phyloP scores from a whole-genome alignment of 2,888 invertebrate genomes.

The Griposia aprilina region DNA sequence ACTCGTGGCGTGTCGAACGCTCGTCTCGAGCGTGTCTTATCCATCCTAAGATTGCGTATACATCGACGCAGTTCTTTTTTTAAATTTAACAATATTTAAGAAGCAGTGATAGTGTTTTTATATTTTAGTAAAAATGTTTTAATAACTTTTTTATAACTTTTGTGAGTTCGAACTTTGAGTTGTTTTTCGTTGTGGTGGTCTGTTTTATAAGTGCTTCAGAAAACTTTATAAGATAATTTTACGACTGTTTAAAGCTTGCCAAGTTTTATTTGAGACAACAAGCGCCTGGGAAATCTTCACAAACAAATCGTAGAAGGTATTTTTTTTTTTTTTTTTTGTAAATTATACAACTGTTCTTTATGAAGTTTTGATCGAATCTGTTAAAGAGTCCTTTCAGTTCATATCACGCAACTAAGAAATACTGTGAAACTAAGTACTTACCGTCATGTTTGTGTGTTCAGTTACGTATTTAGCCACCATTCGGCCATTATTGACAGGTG shows the following conservation, averaged over 20 bases:
- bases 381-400: not conserved
- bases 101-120: constrained; percentile 34
- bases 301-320: constrained; percentile 5
- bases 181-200: constrained; percentile 9
- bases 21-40: constrained; percentile 61
- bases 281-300: constrained; percentile 1
- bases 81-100: not conserved
- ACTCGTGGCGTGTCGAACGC: constrained; percentile 67
- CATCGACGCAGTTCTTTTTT: constrained; percentile 15
- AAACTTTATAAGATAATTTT: constrained; percentile 7
- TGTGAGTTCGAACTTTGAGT: not conserved
- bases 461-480: not conserved
- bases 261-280: constrained; percentile 15
- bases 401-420: not conserved
- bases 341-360: not conserved
- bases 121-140: constrained; percentile 11
- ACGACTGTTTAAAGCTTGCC: not conserved
- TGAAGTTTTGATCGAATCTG: not conserved
- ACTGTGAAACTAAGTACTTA: not conserved
- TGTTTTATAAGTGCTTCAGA: constrained; percentile 33
- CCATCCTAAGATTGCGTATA: constrained; percentile 28
- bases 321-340: not conserved
- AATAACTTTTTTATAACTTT: constrained; percentile 15
- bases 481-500: not conserved
- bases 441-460: not conserved